These are phyloP conservation scores for Nemurella pictetii DNA, from an alignment of 2,888 invertebrate genomes.

Conservation along the genomic window DNA sequence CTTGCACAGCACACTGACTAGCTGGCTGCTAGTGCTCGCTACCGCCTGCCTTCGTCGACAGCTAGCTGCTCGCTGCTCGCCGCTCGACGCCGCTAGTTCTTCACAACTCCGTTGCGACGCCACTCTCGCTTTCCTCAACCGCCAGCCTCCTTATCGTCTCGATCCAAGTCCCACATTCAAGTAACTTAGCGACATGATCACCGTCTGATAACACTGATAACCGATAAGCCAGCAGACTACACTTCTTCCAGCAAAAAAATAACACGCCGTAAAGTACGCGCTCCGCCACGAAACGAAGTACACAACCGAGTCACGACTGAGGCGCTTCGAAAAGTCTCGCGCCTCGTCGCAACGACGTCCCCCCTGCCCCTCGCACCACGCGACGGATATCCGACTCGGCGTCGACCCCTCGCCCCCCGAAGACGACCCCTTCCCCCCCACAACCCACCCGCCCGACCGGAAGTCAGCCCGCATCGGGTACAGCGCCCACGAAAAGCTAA, in stretches of 20 bases:
- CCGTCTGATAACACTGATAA: too few relatives aligned
- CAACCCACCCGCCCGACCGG: not conserved
- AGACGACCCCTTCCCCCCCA: not conserved
- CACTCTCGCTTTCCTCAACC: not conserved
- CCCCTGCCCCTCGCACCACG: not conserved
- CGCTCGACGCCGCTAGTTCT: not conserved
- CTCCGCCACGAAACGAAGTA: too few relatives aligned
- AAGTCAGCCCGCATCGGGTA: not conserved
- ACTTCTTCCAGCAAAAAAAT: too few relatives aligned
- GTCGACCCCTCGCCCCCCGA: not conserved
- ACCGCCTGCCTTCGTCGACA: not conserved
- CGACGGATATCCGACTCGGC: not conserved
- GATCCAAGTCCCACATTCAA: too few relatives aligned
- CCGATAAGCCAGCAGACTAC: not conserved
- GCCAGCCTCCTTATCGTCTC: not conserved
- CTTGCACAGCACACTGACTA: too few relatives aligned
- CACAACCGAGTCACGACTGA: too few relatives aligned
- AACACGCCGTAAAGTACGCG: too few relatives aligned
- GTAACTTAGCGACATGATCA: too few relatives aligned
- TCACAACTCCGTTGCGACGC: not conserved
- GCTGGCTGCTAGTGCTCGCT: not conserved
- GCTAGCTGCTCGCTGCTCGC: not conserved
- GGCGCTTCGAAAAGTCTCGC: too few relatives aligned
- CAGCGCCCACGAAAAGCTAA: not conserved
- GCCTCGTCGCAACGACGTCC: not conserved